Percentiles rank a stretch among this genome's conserved stretches.
Conservation (phyloP, 2,113 vertebrate genomes). For the Bubalus kerabau region DNA sequence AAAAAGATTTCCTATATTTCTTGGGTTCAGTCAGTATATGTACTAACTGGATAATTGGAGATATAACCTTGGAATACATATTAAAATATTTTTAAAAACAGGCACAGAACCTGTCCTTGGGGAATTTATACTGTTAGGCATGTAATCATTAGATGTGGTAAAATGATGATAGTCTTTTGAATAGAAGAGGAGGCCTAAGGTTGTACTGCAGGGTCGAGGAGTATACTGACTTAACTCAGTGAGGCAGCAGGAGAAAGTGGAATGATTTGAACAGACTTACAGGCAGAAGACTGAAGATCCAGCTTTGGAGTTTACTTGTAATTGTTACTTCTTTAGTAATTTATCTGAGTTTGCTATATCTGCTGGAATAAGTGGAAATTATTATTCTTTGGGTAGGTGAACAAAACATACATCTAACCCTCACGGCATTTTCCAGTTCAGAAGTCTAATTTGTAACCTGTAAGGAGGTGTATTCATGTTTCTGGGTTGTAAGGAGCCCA, state of each 20-base stretch:
- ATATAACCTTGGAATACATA: not conserved
- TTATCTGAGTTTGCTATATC: not conserved
- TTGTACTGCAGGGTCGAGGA: not conserved
- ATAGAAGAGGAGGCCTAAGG: not conserved
- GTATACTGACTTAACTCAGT: not conserved
- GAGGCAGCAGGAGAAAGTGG: not conserved
- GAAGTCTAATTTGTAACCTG: not conserved
- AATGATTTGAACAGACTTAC: not conserved
- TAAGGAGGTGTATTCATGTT: not conserved
- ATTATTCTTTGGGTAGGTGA: not conserved
- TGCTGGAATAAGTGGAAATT: not conserved
- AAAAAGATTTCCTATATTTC: conserved; percentile 5
- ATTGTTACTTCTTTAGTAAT: not conserved
- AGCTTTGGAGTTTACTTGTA: conserved; percentile 16
- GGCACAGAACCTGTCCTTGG: not conserved
- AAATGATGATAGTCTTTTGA: not conserved
- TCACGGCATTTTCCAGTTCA: not conserved
- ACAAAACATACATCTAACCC: not conserved
- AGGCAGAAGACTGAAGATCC: not conserved
- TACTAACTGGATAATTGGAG: not conserved
- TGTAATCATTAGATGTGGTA: conserved; percentile 1
- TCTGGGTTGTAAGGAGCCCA: not conserved
- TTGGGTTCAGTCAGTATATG: not conserved
- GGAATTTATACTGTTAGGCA: not conserved
- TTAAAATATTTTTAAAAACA: not conserved